Evolutionary conservation across 2,797 vertebrate species (phyloP).

Genomic region (Tinamus major): DNA sequence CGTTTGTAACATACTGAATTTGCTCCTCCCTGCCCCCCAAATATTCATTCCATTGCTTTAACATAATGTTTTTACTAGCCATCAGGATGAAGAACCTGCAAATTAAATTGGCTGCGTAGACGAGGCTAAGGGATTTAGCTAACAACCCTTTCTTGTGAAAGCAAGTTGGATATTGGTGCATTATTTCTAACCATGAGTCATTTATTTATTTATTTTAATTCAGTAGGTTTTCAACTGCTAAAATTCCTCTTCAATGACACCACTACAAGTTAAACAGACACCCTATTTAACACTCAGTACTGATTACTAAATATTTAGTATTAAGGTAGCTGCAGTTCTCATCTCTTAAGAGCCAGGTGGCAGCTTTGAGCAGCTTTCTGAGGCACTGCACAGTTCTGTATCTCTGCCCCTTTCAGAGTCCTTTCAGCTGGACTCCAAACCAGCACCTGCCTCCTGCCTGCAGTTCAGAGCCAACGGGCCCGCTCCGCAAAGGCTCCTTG

Average conservation of each 20-base stretch:
- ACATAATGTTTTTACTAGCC: neutral
- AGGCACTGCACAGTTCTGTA: neutral
- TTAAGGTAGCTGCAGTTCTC: neutral
- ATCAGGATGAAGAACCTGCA: neutral
- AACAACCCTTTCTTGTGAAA: neutral
- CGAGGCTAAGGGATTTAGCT: neutral
- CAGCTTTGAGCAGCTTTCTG: neutral
- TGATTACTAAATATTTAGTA: neutral
- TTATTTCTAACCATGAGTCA: neutral
- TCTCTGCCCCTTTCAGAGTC: neutral
- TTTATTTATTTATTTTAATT: neutral
- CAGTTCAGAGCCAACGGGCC: neutral
- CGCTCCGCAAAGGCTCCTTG: slow-evolving; percentile 19
- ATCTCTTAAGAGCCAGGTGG: neutral
- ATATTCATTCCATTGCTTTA: neutral
- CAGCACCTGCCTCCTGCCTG: neutral
- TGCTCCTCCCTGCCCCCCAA: neutral
- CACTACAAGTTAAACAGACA: neutral
- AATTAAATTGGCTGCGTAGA: neutral
- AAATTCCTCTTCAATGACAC: neutral
- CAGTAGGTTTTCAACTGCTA: neutral
- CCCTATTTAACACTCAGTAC: neutral
- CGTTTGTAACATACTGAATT: neutral
- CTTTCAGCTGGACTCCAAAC: neutral
- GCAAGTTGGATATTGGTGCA: neutral